A percentile compares a stretch with the other conserved stretches of the same genome.
phyloP scores from a whole-genome alignment of 2,113 vertebrate species.

The Eulacestoma nigropectus region DNA sequence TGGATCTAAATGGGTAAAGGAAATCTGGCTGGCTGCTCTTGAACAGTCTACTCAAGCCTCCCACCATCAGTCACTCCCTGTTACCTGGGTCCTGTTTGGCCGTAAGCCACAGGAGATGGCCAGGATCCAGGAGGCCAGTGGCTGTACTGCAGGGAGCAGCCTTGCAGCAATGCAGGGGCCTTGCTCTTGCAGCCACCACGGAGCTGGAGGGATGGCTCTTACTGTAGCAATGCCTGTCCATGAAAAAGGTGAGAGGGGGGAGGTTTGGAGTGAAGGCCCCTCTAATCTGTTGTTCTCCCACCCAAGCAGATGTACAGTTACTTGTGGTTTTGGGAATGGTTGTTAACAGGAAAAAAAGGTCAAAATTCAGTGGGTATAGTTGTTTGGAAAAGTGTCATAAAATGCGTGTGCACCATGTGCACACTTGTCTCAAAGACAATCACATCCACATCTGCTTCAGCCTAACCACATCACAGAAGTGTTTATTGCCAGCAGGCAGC shows the following conservation, averaged over 20 bases:
- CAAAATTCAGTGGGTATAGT: background rate
- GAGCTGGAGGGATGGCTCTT: background rate
- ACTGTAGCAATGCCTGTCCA: background rate
- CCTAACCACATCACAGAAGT: background rate
- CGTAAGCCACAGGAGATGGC: accelerated
- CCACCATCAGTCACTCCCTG: accelerated
- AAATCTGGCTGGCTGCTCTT: background rate
- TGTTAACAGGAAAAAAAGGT: background rate
- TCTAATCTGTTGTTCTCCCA: background rate
- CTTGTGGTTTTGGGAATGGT: background rate
- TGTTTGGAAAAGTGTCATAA: background rate
- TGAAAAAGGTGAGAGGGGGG: background rate
- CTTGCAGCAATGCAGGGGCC: background rate
- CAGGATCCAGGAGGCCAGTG: background rate
- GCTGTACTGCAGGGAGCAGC: background rate
- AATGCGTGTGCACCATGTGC: accelerated
- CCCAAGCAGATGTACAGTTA: background rate
- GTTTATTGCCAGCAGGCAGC: background rate
- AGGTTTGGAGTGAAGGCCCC: accelerated
- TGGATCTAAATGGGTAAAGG: background rate
- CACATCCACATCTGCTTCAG: background rate
- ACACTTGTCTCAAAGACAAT: background rate
- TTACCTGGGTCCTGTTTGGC: background rate
- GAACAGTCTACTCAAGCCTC: background rate
- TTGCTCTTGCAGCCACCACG: accelerated